Conservation (phyloP, 2,888 invertebrate species). For the Germaria angustata region DNA sequence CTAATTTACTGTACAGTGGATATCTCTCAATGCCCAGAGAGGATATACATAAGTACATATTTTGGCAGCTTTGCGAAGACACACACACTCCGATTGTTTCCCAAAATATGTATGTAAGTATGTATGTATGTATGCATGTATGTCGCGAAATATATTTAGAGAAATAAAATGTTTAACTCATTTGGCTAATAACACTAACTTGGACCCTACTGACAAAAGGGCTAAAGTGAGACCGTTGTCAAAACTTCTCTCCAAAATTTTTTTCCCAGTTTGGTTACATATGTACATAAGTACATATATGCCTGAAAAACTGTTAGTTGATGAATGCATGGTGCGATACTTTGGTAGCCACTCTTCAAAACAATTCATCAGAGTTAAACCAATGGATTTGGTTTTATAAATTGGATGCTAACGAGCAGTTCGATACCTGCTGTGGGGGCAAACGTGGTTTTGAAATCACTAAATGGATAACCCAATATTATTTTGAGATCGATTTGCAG, state of each 20-base stretch:
- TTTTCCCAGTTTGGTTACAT: background rate
- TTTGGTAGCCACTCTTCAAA: constrained; percentile 4
- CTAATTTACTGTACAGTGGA: constrained; percentile 45
- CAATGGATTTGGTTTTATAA: constrained; percentile 3
- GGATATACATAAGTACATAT: constrained; percentile 48
- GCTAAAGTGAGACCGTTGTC: background rate
- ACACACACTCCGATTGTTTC: constrained; percentile 28
- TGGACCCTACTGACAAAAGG: constrained; percentile 47
- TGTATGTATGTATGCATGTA: no score
- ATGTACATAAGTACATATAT: no score
- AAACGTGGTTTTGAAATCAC: no score
- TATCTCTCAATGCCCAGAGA: constrained; percentile 40
- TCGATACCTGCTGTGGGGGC: background rate
- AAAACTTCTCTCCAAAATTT: background rate
- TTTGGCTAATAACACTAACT: constrained; percentile 40
- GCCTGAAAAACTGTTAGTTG: background rate
- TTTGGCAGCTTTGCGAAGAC: constrained; percentile 54
- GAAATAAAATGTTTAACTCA: constrained; percentile 37
- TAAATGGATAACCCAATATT: no score
- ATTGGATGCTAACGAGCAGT: constrained; percentile 2
- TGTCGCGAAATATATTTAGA: constrained; percentile 34
- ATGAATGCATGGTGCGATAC: constrained; percentile 1
- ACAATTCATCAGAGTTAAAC: background rate
- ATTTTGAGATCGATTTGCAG: no score
- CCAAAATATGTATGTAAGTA: constrained; percentile 56